Evolutionary conservation across 2,888 invertebrate genomes (phyloP).

Genomic region (Anodontia alba): DNA sequence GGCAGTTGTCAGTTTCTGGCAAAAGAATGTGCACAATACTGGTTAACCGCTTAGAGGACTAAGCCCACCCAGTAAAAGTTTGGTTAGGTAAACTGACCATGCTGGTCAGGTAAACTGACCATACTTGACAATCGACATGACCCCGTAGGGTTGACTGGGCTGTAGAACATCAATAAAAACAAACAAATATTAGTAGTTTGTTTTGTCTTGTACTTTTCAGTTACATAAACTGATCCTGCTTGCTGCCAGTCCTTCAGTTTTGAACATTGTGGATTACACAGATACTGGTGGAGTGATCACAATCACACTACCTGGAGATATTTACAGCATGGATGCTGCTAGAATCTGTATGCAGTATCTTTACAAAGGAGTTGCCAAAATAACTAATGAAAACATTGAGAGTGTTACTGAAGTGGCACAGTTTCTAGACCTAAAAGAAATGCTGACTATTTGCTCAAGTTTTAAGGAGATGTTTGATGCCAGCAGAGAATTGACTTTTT

Average conservation of each 20-base stretch:
- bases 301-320: neutral
- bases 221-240: neutral
- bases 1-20: no score
- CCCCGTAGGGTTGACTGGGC: no score
- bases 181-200: no score
- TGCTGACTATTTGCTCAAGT: constrained; percentile 1
- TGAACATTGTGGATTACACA: neutral
- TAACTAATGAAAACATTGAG: neutral
- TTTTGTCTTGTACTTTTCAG: neutral
- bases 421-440: neutral
- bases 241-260: neutral
- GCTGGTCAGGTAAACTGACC: no score
- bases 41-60: no score
- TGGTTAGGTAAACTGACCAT: no score
- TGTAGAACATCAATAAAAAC: no score
- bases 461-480: no score
- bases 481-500: no score
- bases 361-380: constrained; percentile 4
- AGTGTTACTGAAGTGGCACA: neutral
- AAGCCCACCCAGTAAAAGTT: no score
- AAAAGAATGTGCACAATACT: no score
- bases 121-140: no score
- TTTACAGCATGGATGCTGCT: neutral
- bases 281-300: neutral
- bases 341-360: neutral